Evolutionary conservation across 1,140 invertebrate species (phyloP), one percentile per base, ranked within the genome.

Genomic region (Zaprionus davidi): DNA sequence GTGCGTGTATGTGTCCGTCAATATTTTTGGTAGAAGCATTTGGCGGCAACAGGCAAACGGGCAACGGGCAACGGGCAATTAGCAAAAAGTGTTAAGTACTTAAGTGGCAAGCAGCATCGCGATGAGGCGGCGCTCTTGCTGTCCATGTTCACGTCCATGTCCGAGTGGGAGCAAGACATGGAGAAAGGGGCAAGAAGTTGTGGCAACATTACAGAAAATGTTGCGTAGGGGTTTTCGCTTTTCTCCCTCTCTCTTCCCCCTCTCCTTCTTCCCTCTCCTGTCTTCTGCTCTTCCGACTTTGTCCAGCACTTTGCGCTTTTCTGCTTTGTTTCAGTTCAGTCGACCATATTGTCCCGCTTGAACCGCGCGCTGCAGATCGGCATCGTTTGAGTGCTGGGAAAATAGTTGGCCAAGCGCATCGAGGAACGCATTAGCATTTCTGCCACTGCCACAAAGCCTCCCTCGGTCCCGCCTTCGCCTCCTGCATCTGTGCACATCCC

Each of bases 51-150:
- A 67, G 72, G 70, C 86, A 46, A 90, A 69, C 62, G 81, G 78
- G 76, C 85, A 90, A 69, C 62, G 81, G 78, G 76, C 85, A 90
- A 71, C 65, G 81, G 79, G 72, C 85, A 90, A 90, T 90, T 90
- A 90, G 85, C 81, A 77, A 90, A 90, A 82, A 90, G 85, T 90
- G 85, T 90, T 90, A 90, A 90, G 85, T 90, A 90, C 85, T 90
- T 90, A 90, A 90, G 85, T 85, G 86, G 86, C 86, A 74, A 76
- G 72, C 49, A 79, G 67, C 49, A 46, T 57, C 44, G 63, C 53
- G 69, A n/a, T 20, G 63, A 67, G 70, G 75, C 65, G 81, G 81
- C 71, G 77, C 51, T 80, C 73, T 77, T 75, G 64, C 60, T 68
- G 63, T 71, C 20, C 56, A 71, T 73, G 44, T 66, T 67, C 75